Evolutionary conservation across 64 coral and sea anemone genomes (phyloP).

Genomic region (Pachyseris speciosa): DNA sequence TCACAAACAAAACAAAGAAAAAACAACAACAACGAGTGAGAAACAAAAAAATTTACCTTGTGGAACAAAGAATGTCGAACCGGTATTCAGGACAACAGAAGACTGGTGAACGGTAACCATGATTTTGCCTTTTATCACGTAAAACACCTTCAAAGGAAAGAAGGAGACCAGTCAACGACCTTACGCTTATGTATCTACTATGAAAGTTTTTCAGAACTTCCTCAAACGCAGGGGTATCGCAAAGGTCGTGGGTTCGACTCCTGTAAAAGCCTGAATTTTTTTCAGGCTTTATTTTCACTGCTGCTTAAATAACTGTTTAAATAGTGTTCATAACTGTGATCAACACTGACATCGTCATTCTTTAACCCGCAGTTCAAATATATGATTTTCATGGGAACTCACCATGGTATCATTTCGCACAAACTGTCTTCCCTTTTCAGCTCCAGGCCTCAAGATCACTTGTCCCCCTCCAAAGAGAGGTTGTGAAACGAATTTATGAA

Average conservation of each 20-base stretch:
- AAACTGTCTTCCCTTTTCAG: constrained; percentile 87
- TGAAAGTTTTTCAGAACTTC: too few species aligned
- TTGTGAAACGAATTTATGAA: constrained; percentile 93
- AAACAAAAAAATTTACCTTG: constrained; percentile 53
- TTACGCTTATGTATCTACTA: neutral
- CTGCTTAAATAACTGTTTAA: too few species aligned
- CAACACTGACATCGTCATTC: too few species aligned
- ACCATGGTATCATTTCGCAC: constrained; percentile 96
- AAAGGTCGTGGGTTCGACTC: too few species aligned
- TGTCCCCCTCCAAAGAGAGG: constrained; percentile 85
- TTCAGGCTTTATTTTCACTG: too few species aligned
- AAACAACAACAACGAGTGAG: neutral
- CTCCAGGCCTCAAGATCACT: constrained; percentile 78
- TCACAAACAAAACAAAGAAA: neutral
- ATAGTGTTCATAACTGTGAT: too few species aligned
- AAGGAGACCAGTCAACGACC: neutral
- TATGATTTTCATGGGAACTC: too few species aligned
- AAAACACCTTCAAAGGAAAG: constrained; percentile 72
- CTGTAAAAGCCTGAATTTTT: too few species aligned
- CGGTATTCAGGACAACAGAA: constrained; percentile 29
- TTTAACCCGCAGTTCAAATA: too few species aligned
- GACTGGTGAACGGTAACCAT: constrained; percentile 80
- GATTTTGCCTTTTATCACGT: constrained; percentile 70
- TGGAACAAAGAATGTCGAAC: constrained; percentile 90
- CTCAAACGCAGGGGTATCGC: too few species aligned